These are phyloP conservation scores for Selenia dentaria DNA, from an alignment of 2,888 invertebrate species.

Conservation along the genomic window DNA sequence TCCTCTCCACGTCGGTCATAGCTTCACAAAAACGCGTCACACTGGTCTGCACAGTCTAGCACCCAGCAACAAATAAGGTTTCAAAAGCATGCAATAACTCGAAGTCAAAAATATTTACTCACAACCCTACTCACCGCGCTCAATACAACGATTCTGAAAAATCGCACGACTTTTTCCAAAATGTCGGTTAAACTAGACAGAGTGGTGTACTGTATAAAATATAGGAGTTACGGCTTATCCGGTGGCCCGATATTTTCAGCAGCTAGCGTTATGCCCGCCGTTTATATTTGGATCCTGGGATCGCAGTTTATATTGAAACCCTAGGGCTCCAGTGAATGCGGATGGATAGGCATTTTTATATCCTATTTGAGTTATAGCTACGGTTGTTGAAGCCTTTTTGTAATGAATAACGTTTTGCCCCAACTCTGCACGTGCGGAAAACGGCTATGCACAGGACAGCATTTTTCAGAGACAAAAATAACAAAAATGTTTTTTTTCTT, in stretches of 20 bases:
- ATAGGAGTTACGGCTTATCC: constrained; percentile 29
- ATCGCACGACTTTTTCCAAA: constrained; percentile 28
- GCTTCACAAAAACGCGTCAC: too few species aligned
- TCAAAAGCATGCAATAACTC: background rate
- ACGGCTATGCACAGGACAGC: too few species aligned
- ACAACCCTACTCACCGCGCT: constrained; percentile 30
- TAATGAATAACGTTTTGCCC: too few species aligned
- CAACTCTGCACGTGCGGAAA: too few species aligned
- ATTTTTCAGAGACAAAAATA: too few species aligned
- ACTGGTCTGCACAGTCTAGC: too few species aligned
- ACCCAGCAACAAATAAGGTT: too few species aligned
- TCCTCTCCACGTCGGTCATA: too few species aligned
- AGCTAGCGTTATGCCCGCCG: constrained; percentile 23
- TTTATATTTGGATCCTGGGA: constrained; percentile 16
- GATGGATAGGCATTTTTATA: constrained; percentile 36
- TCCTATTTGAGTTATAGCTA: constrained; percentile 21
- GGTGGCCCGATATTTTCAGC: constrained; percentile 30
- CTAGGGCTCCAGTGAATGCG: constrained; percentile 28
- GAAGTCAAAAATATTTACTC: background rate
- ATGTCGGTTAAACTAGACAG: constrained; percentile 40
- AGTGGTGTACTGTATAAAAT: constrained; percentile 41
- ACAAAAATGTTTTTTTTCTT: too few species aligned
- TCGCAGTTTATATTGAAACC: background rate
- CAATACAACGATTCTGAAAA: constrained; percentile 33
- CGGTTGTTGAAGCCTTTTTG: too few species aligned